Percentiles rank a stretch among this genome's conserved stretches.
Conservation (phyloP, 2,888 invertebrate species). For the Drosophila lacicola region DNA sequence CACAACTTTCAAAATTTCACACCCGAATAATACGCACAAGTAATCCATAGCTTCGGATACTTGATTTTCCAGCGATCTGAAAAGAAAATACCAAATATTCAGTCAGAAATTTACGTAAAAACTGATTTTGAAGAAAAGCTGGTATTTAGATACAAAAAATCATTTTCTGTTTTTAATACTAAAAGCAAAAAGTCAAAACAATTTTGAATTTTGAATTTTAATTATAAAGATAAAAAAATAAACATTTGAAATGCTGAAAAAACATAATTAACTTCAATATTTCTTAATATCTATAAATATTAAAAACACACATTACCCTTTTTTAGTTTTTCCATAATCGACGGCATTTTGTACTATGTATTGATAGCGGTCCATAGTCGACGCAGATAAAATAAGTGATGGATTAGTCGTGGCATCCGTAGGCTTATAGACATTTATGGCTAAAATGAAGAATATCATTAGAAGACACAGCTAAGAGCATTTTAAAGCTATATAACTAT, state of each 20-base stretch:
- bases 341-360: slow-evolving; percentile 96
- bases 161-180: too few relatives aligned
- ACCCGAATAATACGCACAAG: slow-evolving; percentile 97
- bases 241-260: not conserved
- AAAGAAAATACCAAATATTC: slow-evolving; percentile 1
- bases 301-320: slow-evolving; percentile 85
- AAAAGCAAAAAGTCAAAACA: too few relatives aligned
- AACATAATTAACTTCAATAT: not conserved
- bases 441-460: slow-evolving; percentile 86
- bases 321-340: slow-evolving; percentile 91
- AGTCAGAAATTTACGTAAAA: too few relatives aligned
- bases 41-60: slow-evolving; percentile 95
- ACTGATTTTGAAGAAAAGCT: too few relatives aligned
- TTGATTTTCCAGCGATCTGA: slow-evolving; percentile 60
- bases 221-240: not conserved
- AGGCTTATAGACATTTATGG: slow-evolving; percentile 98
- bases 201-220: too few relatives aligned
- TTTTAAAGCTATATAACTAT: too few relatives aligned
- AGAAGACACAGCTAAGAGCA: not conserved
- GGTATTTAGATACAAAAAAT: too few relatives aligned
- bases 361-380: slow-evolving; percentile 97
- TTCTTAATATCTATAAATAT: not conserved
- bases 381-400: slow-evolving; percentile 97
- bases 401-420: slow-evolving; percentile 99
- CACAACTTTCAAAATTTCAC: slow-evolving; percentile 98